Evolutionary conservation across 2,888 invertebrate genomes (phyloP).

Genomic region (Tryphoninae sp.): DNA sequence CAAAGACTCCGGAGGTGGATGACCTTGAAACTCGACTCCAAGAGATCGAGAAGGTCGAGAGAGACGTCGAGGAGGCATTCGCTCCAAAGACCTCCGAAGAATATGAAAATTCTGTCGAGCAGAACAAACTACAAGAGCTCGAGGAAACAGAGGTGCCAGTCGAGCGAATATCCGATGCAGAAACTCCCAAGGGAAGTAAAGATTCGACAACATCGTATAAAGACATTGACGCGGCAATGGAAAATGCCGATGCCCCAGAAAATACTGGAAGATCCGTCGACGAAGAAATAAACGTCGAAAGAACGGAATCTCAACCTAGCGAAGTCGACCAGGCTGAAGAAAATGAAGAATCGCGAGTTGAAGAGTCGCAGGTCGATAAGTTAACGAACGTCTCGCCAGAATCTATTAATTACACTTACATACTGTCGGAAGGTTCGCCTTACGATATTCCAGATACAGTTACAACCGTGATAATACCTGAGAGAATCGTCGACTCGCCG

Average conservation of each 20-base stretch:
- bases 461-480: slow-evolving; percentile 78
- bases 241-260: background rate
- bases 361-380: slow-evolving; percentile 24
- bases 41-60: slow-evolving; percentile 67
- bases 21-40: slow-evolving; percentile 62
- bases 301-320: background rate
- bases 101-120: slow-evolving; percentile 33
- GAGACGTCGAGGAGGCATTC: slow-evolving; percentile 64
- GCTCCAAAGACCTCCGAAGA: slow-evolving; percentile 14
- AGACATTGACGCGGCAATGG: slow-evolving; percentile 4
- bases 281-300: slow-evolving; percentile 31
- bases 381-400: slow-evolving; percentile 42
- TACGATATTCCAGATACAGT: slow-evolving; percentile 78
- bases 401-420: slow-evolving; percentile 63
- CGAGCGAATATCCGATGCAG: slow-evolving; percentile 56
- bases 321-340: background rate
- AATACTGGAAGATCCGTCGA: background rate
- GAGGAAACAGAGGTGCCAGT: slow-evolving; percentile 66
- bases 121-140: slow-evolving; percentile 64
- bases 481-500: slow-evolving; percentile 62
- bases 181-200: slow-evolving; percentile 8
- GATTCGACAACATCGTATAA: background rate
- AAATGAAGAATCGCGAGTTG: slow-evolving; percentile 6
- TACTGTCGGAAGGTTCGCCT: slow-evolving; percentile 76
- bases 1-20: background rate